A percentile compares a stretch with the other conserved stretches of the same genome.
Conservation (phyloP, 2,888 invertebrate species). For the Hydrotaea diabolus region DNA sequence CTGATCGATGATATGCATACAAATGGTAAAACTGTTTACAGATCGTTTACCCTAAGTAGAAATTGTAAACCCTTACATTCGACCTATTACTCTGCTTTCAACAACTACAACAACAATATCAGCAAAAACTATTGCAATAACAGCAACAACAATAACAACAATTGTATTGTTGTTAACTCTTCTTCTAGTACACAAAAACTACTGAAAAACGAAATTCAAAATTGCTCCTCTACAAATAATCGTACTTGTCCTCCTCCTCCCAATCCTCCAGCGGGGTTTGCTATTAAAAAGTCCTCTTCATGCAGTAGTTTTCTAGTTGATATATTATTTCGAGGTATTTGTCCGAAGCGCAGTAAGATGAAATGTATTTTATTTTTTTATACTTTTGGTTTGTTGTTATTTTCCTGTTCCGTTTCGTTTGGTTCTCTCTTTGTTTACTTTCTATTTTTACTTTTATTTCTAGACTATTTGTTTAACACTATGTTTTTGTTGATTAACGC, state of each 20-base stretch:
- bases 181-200: conserved; percentile 61
- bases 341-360: conserved; percentile 79
- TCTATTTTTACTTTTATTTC: conserved; percentile 50
- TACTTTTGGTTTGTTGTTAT: conserved; percentile 60
- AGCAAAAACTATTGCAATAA: conserved; percentile 26
- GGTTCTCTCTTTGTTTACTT: conserved; percentile 60
- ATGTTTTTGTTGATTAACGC: conserved; percentile 43
- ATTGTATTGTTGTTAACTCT: conserved; percentile 43
- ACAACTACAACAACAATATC: conserved; percentile 47
- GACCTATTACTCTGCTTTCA: conserved; percentile 57
- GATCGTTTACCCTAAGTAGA: conserved; percentile 72
- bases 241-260: conserved; percentile 65
- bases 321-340: conserved; percentile 82
- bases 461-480: conserved; percentile 29
- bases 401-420: conserved; percentile 51
- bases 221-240: conserved; percentile 69
- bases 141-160: conserved; percentile 31
- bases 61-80: conserved; percentile 75
- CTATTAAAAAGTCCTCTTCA: conserved; percentile 81
- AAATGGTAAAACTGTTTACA: conserved; percentile 77
- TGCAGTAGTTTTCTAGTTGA: conserved; percentile 82
- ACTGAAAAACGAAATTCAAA: conserved; percentile 61
- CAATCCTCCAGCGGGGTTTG: conserved; percentile 70
- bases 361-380: conserved; percentile 67
- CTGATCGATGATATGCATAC: conserved; percentile 80